A percentile compares a stretch with the other conserved stretches of the same genome.
These are phyloP conservation scores for Oceanodroma leucorhoa DNA, from an alignment of 2,797 vertebrate genomes.

Conservation along the genomic window DNA sequence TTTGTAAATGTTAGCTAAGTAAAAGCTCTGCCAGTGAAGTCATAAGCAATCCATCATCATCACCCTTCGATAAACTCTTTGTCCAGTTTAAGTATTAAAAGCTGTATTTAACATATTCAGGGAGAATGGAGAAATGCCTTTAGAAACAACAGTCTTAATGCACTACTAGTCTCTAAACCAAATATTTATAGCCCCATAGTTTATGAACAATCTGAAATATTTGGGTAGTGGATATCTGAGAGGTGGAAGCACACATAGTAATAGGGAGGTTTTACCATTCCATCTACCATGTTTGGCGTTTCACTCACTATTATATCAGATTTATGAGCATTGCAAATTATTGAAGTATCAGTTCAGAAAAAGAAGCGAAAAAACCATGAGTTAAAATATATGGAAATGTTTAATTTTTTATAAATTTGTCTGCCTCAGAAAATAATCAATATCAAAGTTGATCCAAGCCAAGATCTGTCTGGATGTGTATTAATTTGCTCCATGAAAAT, in stretches of 20 bases:
- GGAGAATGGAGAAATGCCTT: conserved; percentile 16
- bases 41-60: conserved; percentile 37
- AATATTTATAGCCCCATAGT: conserved; percentile 15
- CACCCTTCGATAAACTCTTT: conserved; percentile 8
- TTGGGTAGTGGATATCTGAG: not conserved
- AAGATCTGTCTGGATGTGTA: not conserved
- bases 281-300: conserved; percentile 26
- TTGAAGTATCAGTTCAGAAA: not conserved
- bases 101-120: conserved; percentile 11
- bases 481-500: not conserved
- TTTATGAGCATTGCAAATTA: conserved; percentile 10
- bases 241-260: not conserved
- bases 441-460: not conserved
- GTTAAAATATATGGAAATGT: not conserved
- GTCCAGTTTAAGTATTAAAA: conserved; percentile 34
- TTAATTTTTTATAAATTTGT: conserved; percentile 1
- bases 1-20: conserved; percentile 35
- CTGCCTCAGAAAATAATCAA: not conserved
- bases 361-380: not conserved
- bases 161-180: conserved; percentile 46
- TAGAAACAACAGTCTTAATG: conserved; percentile 26
- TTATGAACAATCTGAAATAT: conserved; percentile 41
- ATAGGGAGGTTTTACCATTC: not conserved
- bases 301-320: not conserved
- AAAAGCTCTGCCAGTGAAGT: conserved; percentile 39